Evolutionary conservation across 2,797 vertebrate species (phyloP), one percentile per base, ranked within the genome.

Genomic region (Cyclura pinguis): DNA sequence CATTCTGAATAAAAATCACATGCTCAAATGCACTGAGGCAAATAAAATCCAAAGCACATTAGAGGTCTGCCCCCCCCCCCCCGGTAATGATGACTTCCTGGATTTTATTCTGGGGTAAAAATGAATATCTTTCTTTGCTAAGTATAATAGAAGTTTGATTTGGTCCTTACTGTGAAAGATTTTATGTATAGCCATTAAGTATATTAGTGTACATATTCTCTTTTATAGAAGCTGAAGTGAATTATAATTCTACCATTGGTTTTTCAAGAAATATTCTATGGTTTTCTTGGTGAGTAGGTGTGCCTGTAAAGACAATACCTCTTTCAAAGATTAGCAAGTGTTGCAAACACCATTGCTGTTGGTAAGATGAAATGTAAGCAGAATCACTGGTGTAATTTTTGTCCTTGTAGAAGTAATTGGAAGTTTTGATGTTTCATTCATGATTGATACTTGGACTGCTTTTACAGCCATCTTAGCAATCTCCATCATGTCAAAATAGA

Each of bases 391-490:
- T 27, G 62, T 80, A 64, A 69, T 47, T 91, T 57, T 78, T 87
- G 90, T 72, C 59, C 81, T 88, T 91, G 90, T 69, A 57, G 80
- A 69, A 84, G 59, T 91, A 84, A 84, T 80, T 84, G 86, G 81
- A 77, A 84, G 90, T 77, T 84, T 69, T 88, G 86, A 72, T 91
- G 62, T 88, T 69, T 84, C 80, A 77, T 88, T 91, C 86, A 84
- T 72, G 86, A 78, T 57, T 87, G 78, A 82, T 86, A 76, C 42
- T 83, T 64, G 86, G 57, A 88, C 78, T 69, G 74, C 62, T 88
- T 91, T 78, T 88, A 22, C 72, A 88, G 84, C n/a, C n/a, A 12
- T 35, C 47, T 84, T 91, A n/a, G 80, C 80, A 84, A 87, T 69
- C 85, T 84, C 59, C 50, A 8, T 83, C 73, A 38, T 88, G 81